Evolutionary conservation across 2,797 vertebrate genomes (phyloP).

Genomic region (Sardinella longiceps): DNA sequence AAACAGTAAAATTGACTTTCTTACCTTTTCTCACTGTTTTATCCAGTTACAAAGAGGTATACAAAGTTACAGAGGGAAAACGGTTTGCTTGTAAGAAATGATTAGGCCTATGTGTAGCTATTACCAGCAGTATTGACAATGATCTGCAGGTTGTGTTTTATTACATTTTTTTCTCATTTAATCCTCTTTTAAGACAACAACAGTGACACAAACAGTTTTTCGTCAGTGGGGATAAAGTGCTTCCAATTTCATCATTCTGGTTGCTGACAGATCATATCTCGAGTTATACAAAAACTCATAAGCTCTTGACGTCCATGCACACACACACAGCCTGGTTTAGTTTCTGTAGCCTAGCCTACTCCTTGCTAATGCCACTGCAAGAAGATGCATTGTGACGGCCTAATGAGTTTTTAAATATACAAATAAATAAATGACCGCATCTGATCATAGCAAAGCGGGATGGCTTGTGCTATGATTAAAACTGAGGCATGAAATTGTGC

Average conservation of each 20-base stretch:
- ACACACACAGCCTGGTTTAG: not conserved
- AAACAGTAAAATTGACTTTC: too few relatives aligned
- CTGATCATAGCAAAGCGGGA: not conserved
- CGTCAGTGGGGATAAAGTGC: not conserved
- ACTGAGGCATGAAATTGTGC: not conserved
- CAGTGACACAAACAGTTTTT: not conserved
- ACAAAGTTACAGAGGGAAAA: not conserved
- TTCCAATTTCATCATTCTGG: not conserved
- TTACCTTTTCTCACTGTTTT: not conserved
- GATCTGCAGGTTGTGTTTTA: not conserved
- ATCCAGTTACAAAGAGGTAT: not conserved
- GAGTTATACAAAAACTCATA: not conserved
- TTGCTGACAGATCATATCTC: not conserved
- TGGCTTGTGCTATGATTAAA: conserved; percentile 16
- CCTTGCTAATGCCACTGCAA: not conserved
- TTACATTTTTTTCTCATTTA: not conserved
- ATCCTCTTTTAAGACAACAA: not conserved
- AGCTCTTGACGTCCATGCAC: not conserved
- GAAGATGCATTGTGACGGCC: not conserved
- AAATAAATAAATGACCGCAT: conserved; percentile 22
- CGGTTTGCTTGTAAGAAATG: not conserved
- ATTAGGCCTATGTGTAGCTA: not conserved
- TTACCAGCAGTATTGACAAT: not conserved
- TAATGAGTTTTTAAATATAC: conserved; percentile 21
- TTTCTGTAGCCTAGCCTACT: not conserved